phyloP scores from a whole-genome alignment of 2,888 invertebrate genomes.

The Nemoura dubitans region DNA sequence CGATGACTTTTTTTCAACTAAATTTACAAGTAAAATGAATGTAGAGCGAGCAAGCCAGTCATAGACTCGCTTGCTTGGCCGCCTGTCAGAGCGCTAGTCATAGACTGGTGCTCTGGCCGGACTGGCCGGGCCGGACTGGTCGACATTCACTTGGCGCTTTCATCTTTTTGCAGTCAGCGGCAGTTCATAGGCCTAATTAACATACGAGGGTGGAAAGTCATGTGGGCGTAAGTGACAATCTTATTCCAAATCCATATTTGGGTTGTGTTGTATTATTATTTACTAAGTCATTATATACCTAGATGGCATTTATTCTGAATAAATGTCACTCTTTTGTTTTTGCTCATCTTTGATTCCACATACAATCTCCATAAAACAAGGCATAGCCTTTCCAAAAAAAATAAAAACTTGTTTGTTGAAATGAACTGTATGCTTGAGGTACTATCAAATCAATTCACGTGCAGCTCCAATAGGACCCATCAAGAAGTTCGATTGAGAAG shows the following conservation, averaged over 20 bases:
- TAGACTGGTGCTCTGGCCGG: too few species aligned
- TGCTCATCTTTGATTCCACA: neutral
- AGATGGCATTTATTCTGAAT: conserved; percentile 27
- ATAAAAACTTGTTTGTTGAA: conserved; percentile 21
- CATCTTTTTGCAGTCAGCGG: conserved; percentile 38
- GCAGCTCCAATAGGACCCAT: neutral
- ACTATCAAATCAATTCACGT: neutral
- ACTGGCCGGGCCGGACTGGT: neutral
- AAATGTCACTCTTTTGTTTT: conserved; percentile 24
- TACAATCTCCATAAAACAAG: neutral
- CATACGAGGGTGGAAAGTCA: conserved; percentile 41
- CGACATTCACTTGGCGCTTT: conserved; percentile 16
- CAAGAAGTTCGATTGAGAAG: neutral
- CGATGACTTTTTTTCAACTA: conserved; percentile 9
- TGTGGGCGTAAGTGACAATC: conserved; percentile 38
- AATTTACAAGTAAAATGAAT: conserved; percentile 7
- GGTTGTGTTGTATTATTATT: conserved; percentile 32
- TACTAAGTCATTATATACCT: conserved; percentile 34
- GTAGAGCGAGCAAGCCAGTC: neutral
- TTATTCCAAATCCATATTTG: conserved; percentile 31
- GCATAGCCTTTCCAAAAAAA: neutral
- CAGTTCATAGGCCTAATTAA: conserved; percentile 36
- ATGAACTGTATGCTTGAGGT: neutral
- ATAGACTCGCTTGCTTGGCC: neutral
- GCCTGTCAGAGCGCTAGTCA: too few species aligned